Percentiles rank a stretch among this genome's conserved stretches.
phyloP scores from a whole-genome alignment of 1,140 invertebrate species.

The Penaeus vannamei region DNA sequence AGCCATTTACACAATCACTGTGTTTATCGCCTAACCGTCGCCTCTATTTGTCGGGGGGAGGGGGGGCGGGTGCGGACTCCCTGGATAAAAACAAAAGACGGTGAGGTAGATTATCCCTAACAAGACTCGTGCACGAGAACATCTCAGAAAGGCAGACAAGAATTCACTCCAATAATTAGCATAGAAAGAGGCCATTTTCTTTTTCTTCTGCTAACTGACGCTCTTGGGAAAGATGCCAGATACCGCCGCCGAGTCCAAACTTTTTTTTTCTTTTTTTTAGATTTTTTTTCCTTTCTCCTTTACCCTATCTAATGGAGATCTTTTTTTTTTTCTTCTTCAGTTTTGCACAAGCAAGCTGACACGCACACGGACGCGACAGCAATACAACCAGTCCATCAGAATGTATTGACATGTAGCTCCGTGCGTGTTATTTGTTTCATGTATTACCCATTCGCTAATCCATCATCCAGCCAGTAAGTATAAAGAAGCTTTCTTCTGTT shows the following conservation, averaged over 20 bases:
- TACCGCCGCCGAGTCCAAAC: neutral
- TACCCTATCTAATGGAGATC: neutral
- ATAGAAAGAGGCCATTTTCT: slow-evolving; percentile 60
- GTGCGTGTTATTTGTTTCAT: too few species aligned
- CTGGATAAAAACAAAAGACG: slow-evolving; percentile 46
- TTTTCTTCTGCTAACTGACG: slow-evolving; percentile 52
- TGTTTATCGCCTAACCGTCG: too few species aligned
- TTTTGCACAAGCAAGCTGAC: too few species aligned
- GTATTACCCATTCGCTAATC: too few species aligned
- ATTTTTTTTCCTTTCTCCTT: slow-evolving; percentile 4
- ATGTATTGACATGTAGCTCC: too few species aligned
- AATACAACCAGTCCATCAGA: too few species aligned
- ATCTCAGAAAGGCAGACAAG: slow-evolving; percentile 44
- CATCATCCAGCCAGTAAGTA: too few species aligned
- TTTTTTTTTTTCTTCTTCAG: neutral
- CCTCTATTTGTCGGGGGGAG: neutral
- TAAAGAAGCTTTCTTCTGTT: too few species aligned
- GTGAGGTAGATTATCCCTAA: slow-evolving; percentile 27
- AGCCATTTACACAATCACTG: too few species aligned
- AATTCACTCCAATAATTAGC: slow-evolving; percentile 60
- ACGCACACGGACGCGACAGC: too few species aligned
- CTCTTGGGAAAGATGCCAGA: slow-evolving; percentile 36
- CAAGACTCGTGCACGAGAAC: slow-evolving; percentile 46
- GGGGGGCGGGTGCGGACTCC: neutral
- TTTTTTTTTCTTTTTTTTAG: neutral